Evolutionary conservation across 2,888 invertebrate species (phyloP).

Genomic region (Tenthredo mesomela): DNA sequence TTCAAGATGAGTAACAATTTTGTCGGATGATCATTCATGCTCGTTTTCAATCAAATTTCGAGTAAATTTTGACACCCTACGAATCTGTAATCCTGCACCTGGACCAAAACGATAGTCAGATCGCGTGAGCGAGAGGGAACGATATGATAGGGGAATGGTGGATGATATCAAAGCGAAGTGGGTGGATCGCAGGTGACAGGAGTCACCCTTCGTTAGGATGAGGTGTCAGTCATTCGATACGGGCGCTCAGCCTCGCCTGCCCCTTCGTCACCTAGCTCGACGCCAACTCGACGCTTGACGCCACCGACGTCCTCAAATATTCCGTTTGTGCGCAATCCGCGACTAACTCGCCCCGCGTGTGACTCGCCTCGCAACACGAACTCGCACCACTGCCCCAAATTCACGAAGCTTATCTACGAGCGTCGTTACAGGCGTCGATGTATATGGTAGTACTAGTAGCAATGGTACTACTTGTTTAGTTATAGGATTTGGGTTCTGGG

Average conservation of each 20-base stretch:
- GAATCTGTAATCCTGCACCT: neutral
- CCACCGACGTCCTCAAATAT: constrained; percentile 58
- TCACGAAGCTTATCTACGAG: neutral
- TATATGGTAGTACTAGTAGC: neutral
- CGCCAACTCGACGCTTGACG: constrained; percentile 40
- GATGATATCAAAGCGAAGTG: constrained; percentile 50
- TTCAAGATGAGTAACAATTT: neutral
- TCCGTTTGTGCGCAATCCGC: constrained; percentile 66
- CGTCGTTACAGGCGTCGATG: neutral
- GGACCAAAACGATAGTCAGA: constrained; percentile 34
- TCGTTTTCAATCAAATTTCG: neutral
- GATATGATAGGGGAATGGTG: constrained; percentile 1
- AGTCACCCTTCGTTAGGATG: constrained; percentile 58
- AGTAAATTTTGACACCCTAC: neutral
- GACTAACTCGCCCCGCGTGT: constrained; percentile 64
- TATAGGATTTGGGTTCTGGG: neutral
- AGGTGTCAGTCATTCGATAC: constrained; percentile 65
- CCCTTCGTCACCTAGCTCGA: constrained; percentile 53
- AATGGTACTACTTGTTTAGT: neutral
- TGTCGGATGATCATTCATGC: neutral
- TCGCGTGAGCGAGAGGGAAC: constrained; percentile 15
- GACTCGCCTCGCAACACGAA: constrained; percentile 59
- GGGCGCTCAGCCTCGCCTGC: constrained; percentile 59
- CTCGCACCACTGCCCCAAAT: constrained; percentile 41
- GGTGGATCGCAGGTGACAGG: constrained; percentile 57